Base-by-base conservation (phyloP, 2,888 invertebrate species). In the Apamea sordens region DNA sequence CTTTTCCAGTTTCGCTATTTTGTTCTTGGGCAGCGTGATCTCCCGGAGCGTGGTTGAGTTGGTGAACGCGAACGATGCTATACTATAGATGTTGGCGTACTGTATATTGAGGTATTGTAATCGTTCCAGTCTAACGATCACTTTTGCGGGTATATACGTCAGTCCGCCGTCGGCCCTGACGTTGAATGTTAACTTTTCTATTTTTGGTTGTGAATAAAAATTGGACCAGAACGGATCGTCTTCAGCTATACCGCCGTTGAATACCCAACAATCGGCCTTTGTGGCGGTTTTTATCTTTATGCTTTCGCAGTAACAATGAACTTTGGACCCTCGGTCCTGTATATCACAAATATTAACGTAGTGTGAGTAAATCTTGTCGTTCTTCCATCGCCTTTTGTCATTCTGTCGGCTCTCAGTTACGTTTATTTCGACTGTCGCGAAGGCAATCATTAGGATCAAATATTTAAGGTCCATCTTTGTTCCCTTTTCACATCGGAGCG, bases 221-320 rank as follows among this genome's bases (percentile, higher is more conserved):
- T 98, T 97, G 41, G 97, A 97, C 98, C 98, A 98, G 83, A 98
- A 97, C 11, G 97, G 97, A 91, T 98, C 98, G 85, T 98, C 98
- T 89, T 98, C 98, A 67, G 97, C 97, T n/a, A 97, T 97, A 13
- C 98, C 98, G 8, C 97, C 97, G 82, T 97, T 97, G 93, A 98
- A 98, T 11, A 98, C 97, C 97, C 98, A 98, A 92, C 98, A 99
- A 91, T 98, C 98, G 5, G 98, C 98, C 88, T 98, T 98, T 36
- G 98, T 98, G 2, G 98, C 98, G 3, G 95, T 95, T 91, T 96
- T 95, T 70, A 96, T 94, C 89, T 97, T 97, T 72, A 96, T 96
- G 69, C 95, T 97, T 89, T 97, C 97, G 92, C 98, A 98, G 90
- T 97, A 97, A 92, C 98, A 98, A 91, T 97, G 98, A 77, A 98